These are phyloP conservation scores for Theonella swinhoei DNA, from an alignment of 37 sponge, comb jelly and placozoan species.

Conservation along the genomic window DNA sequence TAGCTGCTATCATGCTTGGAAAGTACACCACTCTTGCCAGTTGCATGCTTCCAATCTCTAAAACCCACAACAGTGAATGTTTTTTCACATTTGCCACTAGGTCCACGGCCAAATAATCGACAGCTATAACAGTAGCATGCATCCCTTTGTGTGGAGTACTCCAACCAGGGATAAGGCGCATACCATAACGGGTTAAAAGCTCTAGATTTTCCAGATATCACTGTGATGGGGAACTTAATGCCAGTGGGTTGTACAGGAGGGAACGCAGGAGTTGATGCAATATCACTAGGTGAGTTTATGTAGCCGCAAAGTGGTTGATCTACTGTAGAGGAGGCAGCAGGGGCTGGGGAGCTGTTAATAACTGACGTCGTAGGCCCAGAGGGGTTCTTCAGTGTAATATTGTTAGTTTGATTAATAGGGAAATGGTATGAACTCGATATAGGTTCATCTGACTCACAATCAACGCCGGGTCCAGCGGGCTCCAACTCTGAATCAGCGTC, in stretches of 20 bases:
- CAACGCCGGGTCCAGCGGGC: no score
- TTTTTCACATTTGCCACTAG: conserved; percentile 42
- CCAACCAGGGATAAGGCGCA: conserved; percentile 43
- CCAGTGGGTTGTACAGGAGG: conserved; percentile 45
- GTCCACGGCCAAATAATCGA: conserved; percentile 49
- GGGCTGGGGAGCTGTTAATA: conserved; percentile 26
- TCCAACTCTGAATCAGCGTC: neutral
- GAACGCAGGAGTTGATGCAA: conserved; percentile 34
- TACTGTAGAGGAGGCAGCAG: neutral
- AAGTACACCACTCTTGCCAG: conserved; percentile 50
- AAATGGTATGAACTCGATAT: neutral
- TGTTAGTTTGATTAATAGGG: neutral
- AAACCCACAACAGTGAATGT: conserved; percentile 41
- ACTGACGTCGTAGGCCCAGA: conserved; percentile 4
- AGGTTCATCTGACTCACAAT: neutral
- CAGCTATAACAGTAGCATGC: conserved; percentile 62
- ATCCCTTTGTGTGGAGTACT: conserved; percentile 62
- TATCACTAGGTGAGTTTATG: conserved; percentile 9
- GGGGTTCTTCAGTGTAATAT: neutral
- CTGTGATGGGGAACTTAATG: conserved; percentile 46
- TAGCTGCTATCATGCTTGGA: conserved; percentile 30
- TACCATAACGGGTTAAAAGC: conserved; percentile 66
- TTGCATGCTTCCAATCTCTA: conserved; percentile 64
- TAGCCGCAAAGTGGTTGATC: neutral
- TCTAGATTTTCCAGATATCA: conserved; percentile 51